Base-by-base conservation (phyloP, 23 tunicate species). In the Diplosoma virens region DNA sequence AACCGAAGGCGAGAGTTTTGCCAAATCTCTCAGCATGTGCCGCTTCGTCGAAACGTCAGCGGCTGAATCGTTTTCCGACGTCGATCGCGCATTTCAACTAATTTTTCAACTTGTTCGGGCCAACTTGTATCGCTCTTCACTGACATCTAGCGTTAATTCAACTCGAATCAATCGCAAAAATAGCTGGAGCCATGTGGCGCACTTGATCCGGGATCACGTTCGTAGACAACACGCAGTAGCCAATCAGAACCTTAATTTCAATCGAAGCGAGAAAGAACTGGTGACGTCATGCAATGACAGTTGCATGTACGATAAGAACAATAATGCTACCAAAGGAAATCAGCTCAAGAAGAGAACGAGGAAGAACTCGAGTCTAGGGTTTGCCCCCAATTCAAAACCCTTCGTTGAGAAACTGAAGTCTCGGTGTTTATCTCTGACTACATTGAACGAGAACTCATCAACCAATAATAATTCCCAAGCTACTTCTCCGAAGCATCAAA, bases 41-140 rank as follows among this genome's bases (percentile, higher is more conserved):
- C 60, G 27, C 31, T 81, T 81, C 35, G 72, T 69, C 14, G 86
- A 81, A 47, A 71, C 86, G 9, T 81, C 86, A 30, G 86, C 86
- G 0, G 86, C 86, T 1, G 86, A 81, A 37, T 81, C 86, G 60
- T 81, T 30, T 61, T 46, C 66, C 25, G 70, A 72, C 34, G 79
- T 63, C 7, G 86, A 81, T 23, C 55, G 55, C 45, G 72, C 67
- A 18, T 81, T 81, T 35, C 36, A 45, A 4, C 58, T 69, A 30
- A 67, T 59, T 3, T 81, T 81, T 30, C 79, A 61, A 30, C 75
- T 81, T 23, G 67, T 71, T 24, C 73, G 72, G 20, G 53, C 67
- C 20, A n/a, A 67, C 6, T 67, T 29, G 7, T 25, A 36, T 2
- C 9, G 35, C 35, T 5, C 78, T 4, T 72, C 61, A 18, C 61